A percentile compares a stretch with the other conserved stretches of the same genome.
These are phyloP conservation scores for Argyra leucocephala DNA, from an alignment of 2,888 invertebrate genomes.

Conservation along the genomic window DNA sequence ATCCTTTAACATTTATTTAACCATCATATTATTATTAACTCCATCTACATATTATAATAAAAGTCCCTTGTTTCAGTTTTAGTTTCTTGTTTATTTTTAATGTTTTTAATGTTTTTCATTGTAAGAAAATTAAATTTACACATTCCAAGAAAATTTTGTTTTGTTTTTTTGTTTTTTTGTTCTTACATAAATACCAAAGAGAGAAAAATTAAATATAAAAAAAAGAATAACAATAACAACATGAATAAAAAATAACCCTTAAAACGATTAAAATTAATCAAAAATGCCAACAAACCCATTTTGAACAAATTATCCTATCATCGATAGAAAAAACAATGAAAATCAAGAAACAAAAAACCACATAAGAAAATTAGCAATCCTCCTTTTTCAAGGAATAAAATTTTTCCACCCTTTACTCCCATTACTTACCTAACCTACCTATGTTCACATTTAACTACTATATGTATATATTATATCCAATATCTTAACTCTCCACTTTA, in stretches of 20 bases:
- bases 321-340: background rate
- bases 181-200: no score
- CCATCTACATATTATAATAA: background rate
- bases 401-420: no score
- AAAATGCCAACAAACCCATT: background rate
- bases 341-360: background rate
- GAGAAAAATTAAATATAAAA: no score
- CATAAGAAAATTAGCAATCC: slow-evolving; percentile 6
- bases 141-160: slow-evolving; percentile 4
- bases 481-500: no score
- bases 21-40: slow-evolving; percentile 3
- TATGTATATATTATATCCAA: no score
- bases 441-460: no score
- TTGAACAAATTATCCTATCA: slow-evolving; percentile 6
- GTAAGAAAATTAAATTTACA: background rate
- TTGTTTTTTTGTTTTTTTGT: no score
- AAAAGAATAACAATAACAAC: no score
- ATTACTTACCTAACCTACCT: no score
- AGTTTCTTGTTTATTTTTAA: no score
- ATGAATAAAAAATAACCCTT: background rate
- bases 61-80: background rate
- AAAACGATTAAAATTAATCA: slow-evolving; percentile 6
- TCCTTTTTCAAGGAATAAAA: background rate
- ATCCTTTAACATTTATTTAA: background rate
- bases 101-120: no score